Base-by-base conservation (phyloP, 2,888 invertebrate genomes). In the Hyles lineata region DNA sequence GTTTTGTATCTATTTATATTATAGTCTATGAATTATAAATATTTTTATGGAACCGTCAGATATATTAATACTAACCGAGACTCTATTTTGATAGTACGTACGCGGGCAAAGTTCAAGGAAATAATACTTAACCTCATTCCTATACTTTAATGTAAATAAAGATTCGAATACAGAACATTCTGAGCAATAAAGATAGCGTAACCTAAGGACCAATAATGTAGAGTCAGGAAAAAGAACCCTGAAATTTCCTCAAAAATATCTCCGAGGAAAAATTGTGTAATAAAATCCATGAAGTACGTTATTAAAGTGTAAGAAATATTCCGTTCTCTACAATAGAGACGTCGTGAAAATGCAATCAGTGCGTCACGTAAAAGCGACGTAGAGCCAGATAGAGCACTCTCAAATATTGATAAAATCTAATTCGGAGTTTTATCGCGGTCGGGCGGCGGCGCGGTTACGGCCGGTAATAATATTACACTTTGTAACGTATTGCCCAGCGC, bases 351-450 rank as follows among this genome's bases (percentile, higher is more conserved):
- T 71, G 71, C 62, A 71, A 71, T 71, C 61, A 71, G 62, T 71
- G 61, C 62, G 62, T 52, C 61, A 32, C 52, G 67, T 67, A 50
- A 67, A 63, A 67, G 67, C 52, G n/a, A 52, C 52, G 61, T 71
- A 62, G 61, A 71, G 17, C 29, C 62, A 71, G 52, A 62, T 62
- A 62, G 60, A 70, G 62, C 71, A 62, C 52, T 59, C 62, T 71
- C 62, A 71, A 70, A 71, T 62, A 62, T 62, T 71, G 71, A 71
- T 71, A 55, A 62, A 71, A 71, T 71, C 71, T 62, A 71, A 71
- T 71, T 62, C 71, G 21, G 15, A 19, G 62, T 62, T 71, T 71
- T 71, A 62, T 62, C 62, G 50, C 61, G 62, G 59, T 50, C 62
- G 21, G 35, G 23, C 52, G 21, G 52, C n/a, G 71, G 43, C 11